phyloP scores from a whole-genome alignment of 2,797 vertebrate species.

The Peromyscus nudipes region DNA sequence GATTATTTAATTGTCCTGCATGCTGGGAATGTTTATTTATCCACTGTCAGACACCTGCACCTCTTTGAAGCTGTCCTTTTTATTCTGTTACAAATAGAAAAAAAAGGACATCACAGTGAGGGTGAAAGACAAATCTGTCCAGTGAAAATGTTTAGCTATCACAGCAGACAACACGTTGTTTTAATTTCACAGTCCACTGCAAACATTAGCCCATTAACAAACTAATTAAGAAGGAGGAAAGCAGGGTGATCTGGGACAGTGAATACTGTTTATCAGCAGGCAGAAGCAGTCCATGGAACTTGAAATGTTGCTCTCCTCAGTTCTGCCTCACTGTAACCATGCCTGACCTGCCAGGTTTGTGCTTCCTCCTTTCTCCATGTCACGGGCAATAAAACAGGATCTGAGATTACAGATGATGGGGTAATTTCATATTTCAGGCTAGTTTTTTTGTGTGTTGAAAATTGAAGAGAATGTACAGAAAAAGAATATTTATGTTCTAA shows the following conservation, averaged over 20 bases:
- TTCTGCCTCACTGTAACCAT: background rate
- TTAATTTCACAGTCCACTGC: slow-evolving; percentile 64
- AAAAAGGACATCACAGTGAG: slow-evolving; percentile 19
- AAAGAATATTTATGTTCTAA: background rate
- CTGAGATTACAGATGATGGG: background rate
- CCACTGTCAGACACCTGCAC: slow-evolving; percentile 54
- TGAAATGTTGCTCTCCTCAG: background rate
- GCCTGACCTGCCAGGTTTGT: background rate
- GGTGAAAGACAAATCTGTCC: slow-evolving; percentile 27
- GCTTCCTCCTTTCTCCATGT: background rate
- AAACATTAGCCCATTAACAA: slow-evolving; percentile 70
- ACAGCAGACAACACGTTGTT: slow-evolving; percentile 65
- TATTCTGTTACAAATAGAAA: slow-evolving; percentile 35
- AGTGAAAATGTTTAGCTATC: slow-evolving; percentile 63
- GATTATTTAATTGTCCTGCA: slow-evolving; percentile 74
- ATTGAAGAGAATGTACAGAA: background rate
- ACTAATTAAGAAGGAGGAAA: slow-evolving; percentile 66
- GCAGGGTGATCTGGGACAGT: background rate
- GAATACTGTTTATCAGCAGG: background rate
- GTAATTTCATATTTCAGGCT: slow-evolving; percentile 18
- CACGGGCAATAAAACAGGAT: background rate
- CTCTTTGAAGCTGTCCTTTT: slow-evolving; percentile 44
- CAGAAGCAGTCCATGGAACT: background rate
- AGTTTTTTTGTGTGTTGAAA: slow-evolving; percentile 42
- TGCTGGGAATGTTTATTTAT: slow-evolving; percentile 63